Conservation (phyloP, 2,113 vertebrate species). For the Glaucomys volans region DNA sequence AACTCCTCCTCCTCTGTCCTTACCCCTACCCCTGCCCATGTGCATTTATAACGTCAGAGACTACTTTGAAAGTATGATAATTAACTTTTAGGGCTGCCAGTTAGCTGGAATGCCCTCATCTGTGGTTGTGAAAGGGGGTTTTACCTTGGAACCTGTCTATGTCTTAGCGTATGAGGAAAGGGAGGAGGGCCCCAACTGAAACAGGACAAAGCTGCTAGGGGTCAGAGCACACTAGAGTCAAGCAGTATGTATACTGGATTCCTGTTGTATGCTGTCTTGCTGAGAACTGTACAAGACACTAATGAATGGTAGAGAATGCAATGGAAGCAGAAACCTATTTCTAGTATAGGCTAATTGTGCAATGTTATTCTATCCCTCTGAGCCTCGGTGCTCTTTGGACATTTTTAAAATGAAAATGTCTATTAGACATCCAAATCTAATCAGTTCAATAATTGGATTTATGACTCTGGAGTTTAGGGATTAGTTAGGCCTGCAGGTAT, state of each 20-base stretch:
- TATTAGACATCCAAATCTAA: neutral
- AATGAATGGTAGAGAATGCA: neutral
- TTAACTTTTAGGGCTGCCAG: neutral
- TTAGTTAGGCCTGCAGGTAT: neutral
- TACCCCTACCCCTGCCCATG: neutral
- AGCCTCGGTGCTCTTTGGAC: neutral
- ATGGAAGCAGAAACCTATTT: neutral
- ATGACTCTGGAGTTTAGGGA: neutral
- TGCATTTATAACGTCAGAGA: neutral
- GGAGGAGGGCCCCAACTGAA: neutral
- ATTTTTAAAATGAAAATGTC: constrained; percentile 18
- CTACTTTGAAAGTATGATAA: neutral
- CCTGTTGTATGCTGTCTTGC: neutral
- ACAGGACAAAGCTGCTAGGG: neutral
- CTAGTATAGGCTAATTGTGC: neutral
- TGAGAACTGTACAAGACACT: neutral
- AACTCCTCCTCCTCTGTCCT: neutral
- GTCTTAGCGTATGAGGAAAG: neutral
- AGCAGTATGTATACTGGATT: neutral
- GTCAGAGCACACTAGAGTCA: neutral
- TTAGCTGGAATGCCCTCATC: neutral
- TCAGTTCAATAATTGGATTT: neutral
- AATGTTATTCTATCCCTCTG: neutral
- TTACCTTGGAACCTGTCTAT: neutral
- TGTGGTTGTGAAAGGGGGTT: neutral